Percentiles rank a stretch among this genome's conserved stretches.
phyloP scores from a whole-genome alignment of 2,888 invertebrate species.

The Hofmannophila pseudospretella region DNA sequence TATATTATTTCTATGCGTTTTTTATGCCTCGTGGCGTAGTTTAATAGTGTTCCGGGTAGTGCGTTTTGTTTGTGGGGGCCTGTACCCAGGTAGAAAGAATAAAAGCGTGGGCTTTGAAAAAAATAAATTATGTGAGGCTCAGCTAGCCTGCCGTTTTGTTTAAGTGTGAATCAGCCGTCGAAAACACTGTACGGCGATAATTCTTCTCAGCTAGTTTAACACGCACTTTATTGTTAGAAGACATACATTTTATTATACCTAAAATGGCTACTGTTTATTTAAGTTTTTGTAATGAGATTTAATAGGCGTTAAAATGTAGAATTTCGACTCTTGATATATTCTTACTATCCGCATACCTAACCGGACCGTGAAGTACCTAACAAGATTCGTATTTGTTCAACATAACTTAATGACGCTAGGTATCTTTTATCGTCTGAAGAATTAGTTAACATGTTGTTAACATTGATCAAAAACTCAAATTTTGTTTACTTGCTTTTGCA shows the following conservation, averaged over 20 bases:
- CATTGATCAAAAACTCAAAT: too few relatives aligned
- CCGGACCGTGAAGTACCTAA: constrained; percentile 31
- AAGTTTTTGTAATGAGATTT: constrained; percentile 9
- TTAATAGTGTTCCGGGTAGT: constrained; percentile 71
- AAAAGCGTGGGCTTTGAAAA: constrained; percentile 36
- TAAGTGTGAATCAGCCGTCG: constrained; percentile 27
- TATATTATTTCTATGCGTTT: constrained; percentile 51
- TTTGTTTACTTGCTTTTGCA: too few relatives aligned
- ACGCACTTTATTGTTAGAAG: constrained; percentile 6
- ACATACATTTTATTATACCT: constrained; percentile 5
- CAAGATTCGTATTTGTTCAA: constrained; percentile 26
- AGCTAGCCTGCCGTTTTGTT: constrained; percentile 36
- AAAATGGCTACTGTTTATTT: constrained; percentile 6
- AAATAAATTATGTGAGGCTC: constrained; percentile 38
- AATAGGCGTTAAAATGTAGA: constrained; percentile 18
- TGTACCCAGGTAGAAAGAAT: constrained; percentile 65
- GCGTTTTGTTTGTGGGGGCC: constrained; percentile 53
- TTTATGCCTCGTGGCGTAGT: constrained; percentile 57
- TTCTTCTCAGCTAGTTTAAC: constrained; percentile 7
- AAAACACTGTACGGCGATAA: neutral
- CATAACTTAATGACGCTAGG: constrained; percentile 5
- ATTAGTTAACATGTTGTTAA: constrained; percentile 6
- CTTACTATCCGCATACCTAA: constrained; percentile 4
- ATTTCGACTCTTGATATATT: constrained; percentile 10
- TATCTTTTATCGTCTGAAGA: neutral